These are phyloP conservation scores for Cephus pulcher DNA, from an alignment of 2,888 invertebrate genomes.

Conservation along the genomic window DNA sequence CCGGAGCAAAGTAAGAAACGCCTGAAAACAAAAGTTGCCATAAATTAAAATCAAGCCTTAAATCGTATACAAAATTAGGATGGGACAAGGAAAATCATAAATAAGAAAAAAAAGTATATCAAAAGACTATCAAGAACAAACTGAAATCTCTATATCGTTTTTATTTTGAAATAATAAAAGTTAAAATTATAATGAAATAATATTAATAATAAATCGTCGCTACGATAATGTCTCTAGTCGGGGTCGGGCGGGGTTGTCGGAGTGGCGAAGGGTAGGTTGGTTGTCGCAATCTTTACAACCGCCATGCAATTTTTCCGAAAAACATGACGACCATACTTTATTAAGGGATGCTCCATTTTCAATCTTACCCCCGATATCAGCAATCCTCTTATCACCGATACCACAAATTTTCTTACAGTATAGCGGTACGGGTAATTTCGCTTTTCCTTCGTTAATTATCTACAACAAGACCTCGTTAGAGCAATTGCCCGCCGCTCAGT, in stretches of 20 bases:
- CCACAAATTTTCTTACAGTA: not conserved
- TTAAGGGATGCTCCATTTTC: not conserved
- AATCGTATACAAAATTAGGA: not conserved
- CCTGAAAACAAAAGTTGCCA: not conserved
- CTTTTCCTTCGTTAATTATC: slow-evolving; percentile 8
- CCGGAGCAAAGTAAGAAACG: not conserved
- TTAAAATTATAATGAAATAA: slow-evolving; percentile 63
- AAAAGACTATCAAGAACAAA: slow-evolving; percentile 37
- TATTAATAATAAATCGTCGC: slow-evolving; percentile 45
- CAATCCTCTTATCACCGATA: not conserved
- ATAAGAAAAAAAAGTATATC: slow-evolving; percentile 27
- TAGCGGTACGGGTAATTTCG: not conserved
- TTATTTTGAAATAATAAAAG: slow-evolving; percentile 64
- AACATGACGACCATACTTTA: not conserved
- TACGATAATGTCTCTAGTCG: slow-evolving; percentile 40
- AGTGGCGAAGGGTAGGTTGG: not conserved
- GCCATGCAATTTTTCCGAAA: not conserved
- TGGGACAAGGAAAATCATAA: not conserved
- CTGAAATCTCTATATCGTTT: slow-evolving; percentile 58
- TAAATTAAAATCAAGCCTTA: not conserved
- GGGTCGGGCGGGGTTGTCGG: not conserved
- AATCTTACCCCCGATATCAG: not conserved
- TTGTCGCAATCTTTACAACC: not conserved
- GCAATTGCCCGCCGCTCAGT: slow-evolving; percentile 1
- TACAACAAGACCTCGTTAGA: slow-evolving; percentile 6